Evolutionary conservation across 1,140 invertebrate genomes (phyloP), one percentile per base, ranked within the genome.

Genomic region (Yoshiicerus persimilis): DNA sequence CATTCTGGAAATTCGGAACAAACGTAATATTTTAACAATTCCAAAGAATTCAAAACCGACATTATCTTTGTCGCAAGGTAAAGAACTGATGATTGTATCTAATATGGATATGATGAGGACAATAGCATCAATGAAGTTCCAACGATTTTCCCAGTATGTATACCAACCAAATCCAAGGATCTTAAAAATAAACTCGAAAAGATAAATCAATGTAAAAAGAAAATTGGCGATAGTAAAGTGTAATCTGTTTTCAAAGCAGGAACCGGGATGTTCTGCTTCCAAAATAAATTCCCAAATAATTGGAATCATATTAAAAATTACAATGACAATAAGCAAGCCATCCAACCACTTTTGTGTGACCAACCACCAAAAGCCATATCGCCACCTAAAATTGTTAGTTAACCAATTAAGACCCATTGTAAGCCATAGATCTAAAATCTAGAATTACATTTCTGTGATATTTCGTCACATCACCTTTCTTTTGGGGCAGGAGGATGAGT

Each of bases 271-370:
- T 34, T 84, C 75, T 11, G 41, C 30, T 30, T 41, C 70, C 38
- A 86, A 11, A 38, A 90, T 62, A 27, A 83, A 34, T 77, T 91
- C 90, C 88, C 88, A 89, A 88, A 91, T 86, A 11, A 80, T 86
- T n/a, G 88, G 87, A 64, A 90, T 89, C 47, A 91, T 38, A 47
- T 89, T 90, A 3, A 91, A 80, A 10, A 89, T 23, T 10, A 90
- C 86, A 34, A 91, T 70, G 3, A 88, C 13, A 25, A 86, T 80
- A n/a, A 91, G 86, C 6, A 88, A 13, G 8, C 20, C 32, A n/a
- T 90, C 88, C 80, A 91, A 88, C 89, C 89, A 89, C 39, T 83
- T 13, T 5, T 38, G 56, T 9, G 87, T 88, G 11, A 75, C 62
- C n/a, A 89, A 20, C 66, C 86, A 88, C 66, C 87, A 86, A 64